These are phyloP conservation scores for Podabrus alpinus DNA, from an alignment of 2,888 invertebrate genomes.

Conservation along the genomic window DNA sequence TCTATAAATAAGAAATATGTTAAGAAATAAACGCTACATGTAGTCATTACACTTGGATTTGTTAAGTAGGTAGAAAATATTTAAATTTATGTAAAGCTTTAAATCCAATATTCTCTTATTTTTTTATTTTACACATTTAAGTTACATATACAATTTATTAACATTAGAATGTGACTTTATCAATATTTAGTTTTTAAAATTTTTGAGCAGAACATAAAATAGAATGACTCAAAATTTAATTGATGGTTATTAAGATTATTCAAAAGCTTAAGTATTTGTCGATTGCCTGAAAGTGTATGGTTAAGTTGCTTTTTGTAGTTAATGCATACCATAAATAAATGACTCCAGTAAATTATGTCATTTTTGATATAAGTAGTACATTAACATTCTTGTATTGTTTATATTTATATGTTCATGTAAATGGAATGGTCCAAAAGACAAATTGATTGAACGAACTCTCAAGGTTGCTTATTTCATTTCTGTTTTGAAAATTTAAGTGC, in stretches of 20 bases:
- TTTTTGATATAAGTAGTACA: not conserved
- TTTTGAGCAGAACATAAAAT: not conserved
- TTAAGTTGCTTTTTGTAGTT: not conserved
- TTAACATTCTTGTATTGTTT: not conserved
- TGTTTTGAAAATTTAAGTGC: not conserved
- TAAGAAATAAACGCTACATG: slow-evolving; percentile 9
- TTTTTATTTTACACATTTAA: slow-evolving; percentile 11
- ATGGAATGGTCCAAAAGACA: not conserved
- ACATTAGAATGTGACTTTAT: not conserved
- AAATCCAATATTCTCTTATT: slow-evolving; percentile 17
- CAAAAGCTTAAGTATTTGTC: not conserved
- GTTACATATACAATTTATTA: not conserved
- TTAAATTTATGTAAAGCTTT: slow-evolving; percentile 22
- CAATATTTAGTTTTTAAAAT: not conserved
- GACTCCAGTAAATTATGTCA: not conserved
- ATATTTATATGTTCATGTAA: not conserved
- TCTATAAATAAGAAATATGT: not conserved
- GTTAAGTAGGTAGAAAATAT: slow-evolving; percentile 8
- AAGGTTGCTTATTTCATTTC: not conserved
- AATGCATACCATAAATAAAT: not conserved
- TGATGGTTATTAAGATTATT: not conserved
- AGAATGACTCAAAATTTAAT: not conserved
- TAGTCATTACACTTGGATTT: slow-evolving; percentile 10
- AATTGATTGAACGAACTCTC: not conserved
- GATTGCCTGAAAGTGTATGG: not conserved